Conservation (phyloP, 2,113 vertebrate species). For the Agapornis roseicollis region DNA sequence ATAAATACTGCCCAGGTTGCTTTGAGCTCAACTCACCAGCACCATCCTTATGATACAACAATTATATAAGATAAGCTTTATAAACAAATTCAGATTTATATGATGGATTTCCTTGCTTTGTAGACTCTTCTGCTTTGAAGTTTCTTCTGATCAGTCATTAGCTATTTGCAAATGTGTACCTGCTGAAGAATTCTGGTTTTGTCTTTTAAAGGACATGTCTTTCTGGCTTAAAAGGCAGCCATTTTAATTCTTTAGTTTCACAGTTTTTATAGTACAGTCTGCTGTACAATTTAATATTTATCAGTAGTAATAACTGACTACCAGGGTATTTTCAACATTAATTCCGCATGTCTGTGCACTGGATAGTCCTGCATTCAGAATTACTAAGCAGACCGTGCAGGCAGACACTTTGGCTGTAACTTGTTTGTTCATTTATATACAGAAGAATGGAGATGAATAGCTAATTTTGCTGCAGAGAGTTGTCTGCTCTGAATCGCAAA, state of each 20-base stretch:
- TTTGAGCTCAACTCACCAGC: not conserved
- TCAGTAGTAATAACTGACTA: conserved; percentile 31
- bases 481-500: conserved; percentile 61
- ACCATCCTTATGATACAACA: not conserved
- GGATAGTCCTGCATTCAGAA: conserved; percentile 48
- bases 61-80: not conserved
- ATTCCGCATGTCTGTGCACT: conserved; percentile 43
- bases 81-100: not conserved
- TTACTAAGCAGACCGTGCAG: conserved; percentile 50
- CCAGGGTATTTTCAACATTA: conserved; percentile 52
- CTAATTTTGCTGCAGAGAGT: conserved; percentile 68
- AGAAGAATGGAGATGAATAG: conserved; percentile 65
- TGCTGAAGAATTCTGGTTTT: conserved; percentile 16
- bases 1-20: not conserved
- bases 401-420: conserved; percentile 56
- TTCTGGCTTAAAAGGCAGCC: not conserved
- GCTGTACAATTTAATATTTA: conserved; percentile 42
- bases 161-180: not conserved
- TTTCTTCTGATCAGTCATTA: conserved; percentile 10
- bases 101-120: not conserved
- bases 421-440: conserved; percentile 67
- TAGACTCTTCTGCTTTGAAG: conserved; percentile 30
- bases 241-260: conserved; percentile 8
- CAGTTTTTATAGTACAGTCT: conserved; percentile 28
- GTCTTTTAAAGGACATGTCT: not conserved